A percentile compares a stretch with the other conserved stretches of the same genome.
Evolutionary conservation across 2,888 invertebrate species (phyloP).

Genomic region (Eupithecia insigniata): DNA sequence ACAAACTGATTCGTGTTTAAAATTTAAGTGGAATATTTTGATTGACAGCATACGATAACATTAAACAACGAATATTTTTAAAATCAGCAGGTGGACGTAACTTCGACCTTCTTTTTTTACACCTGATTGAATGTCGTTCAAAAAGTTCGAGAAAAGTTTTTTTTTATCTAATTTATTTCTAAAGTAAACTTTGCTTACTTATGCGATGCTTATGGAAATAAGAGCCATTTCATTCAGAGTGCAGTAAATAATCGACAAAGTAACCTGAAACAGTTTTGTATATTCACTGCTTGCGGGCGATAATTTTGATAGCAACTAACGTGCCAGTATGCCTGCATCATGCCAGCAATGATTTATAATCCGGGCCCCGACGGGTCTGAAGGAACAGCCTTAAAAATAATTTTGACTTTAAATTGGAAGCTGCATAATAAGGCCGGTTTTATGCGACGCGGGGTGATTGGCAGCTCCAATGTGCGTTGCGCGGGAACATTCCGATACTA

Average conservation of each 20-base stretch:
- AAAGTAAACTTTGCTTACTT: neutral
- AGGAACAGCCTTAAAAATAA: constrained; percentile 75
- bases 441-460: constrained; percentile 67
- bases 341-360: constrained; percentile 83
- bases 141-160: neutral
- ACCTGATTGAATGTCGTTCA: constrained; percentile 1
- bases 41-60: constrained; percentile 6
- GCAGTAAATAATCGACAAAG: constrained; percentile 74
- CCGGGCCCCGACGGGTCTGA: constrained; percentile 72
- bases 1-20: constrained; percentile 19
- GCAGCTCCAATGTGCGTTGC: constrained; percentile 41
- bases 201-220: constrained; percentile 53
- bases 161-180: neutral
- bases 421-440: constrained; percentile 74
- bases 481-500: constrained; percentile 25
- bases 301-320: constrained; percentile 74
- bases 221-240: constrained; percentile 62
- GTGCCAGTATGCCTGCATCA: constrained; percentile 65
- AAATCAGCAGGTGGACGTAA: constrained; percentile 6
- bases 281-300: constrained; percentile 74
- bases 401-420: constrained; percentile 79
- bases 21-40: neutral
- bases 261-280: constrained; percentile 80
- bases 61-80: neutral
- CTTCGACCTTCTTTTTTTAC: neutral